Conservation (phyloP, 1,140 invertebrate genomes). For the Bathynomus jamesi region DNA sequence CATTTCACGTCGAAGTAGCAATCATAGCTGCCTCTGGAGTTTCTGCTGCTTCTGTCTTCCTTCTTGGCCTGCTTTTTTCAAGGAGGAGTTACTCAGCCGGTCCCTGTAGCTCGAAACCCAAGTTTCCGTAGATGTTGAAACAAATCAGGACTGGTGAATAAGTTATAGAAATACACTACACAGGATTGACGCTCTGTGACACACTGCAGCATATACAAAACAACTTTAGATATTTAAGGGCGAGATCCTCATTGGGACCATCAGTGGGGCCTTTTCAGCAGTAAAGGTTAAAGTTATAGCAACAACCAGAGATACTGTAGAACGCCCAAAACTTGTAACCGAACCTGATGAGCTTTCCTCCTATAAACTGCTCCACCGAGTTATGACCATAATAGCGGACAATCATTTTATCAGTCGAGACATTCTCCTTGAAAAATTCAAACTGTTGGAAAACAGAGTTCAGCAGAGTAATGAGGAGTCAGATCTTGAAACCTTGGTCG, state of each 20-base stretch:
- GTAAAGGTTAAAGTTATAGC: conserved; percentile 3
- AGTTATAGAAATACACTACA: neutral
- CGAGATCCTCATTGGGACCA: too few relatives aligned
- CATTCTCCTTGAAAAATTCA: neutral
- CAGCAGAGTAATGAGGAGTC: too few relatives aligned
- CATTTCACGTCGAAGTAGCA: too few relatives aligned
- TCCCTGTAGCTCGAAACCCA: conserved; percentile 1
- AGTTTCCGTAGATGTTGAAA: neutral
- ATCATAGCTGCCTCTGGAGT: neutral
- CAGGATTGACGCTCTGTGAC: neutral
- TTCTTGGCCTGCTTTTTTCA: neutral
- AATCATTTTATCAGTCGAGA: neutral
- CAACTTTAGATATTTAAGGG: neutral
- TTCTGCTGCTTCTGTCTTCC: neutral
- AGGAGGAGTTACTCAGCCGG: neutral
- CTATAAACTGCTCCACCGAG: neutral
- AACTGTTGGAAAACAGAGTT: too few relatives aligned
- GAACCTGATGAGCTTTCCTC: neutral
- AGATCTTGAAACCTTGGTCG: too few relatives aligned
- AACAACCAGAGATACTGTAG: neutral
- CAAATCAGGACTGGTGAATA: neutral
- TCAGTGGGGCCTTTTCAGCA: conserved; percentile 2
- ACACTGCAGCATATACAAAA: neutral
- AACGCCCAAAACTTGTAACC: neutral
- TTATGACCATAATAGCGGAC: neutral